phyloP scores from a whole-genome alignment of 1,140 invertebrate species.

The Drosophila equinoxialis region DNA sequence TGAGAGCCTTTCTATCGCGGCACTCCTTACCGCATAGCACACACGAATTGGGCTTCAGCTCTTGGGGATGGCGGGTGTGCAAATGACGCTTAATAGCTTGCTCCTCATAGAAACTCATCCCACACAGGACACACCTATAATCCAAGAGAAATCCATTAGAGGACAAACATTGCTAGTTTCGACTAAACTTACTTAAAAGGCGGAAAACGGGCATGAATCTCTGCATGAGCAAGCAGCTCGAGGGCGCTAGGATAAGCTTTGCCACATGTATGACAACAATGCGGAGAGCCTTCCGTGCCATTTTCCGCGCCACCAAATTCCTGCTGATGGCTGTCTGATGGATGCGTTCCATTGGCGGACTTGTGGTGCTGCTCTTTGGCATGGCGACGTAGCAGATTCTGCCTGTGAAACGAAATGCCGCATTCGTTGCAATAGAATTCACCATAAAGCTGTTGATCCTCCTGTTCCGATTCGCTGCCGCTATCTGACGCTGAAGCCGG shows the following conservation, averaged over 20 bases:
- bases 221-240: slow-evolving; percentile 89
- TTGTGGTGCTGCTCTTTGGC: slow-evolving; percentile 84
- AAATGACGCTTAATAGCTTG: slow-evolving; percentile 76
- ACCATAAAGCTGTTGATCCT: slow-evolving; percentile 85
- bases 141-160: neutral
- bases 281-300: slow-evolving; percentile 56
- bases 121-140: slow-evolving; percentile 78
- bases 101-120: slow-evolving; percentile 79
- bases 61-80: slow-evolving; percentile 65
- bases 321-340: neutral
- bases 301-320: slow-evolving; percentile 68
- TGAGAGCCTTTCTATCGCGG: slow-evolving; percentile 87
- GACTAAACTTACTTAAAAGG: slow-evolving; percentile 83
- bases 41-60: slow-evolving; percentile 83
- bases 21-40: slow-evolving; percentile 88
- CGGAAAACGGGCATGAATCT: slow-evolving; percentile 87
- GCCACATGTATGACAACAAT: slow-evolving; percentile 89
- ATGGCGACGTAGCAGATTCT: slow-evolving; percentile 89
- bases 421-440: slow-evolving; percentile 90
- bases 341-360: slow-evolving; percentile 19
- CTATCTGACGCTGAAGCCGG: slow-evolving; percentile 80
- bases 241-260: slow-evolving; percentile 89
- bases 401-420: slow-evolving; percentile 89
- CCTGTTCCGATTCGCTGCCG: slow-evolving; percentile 85
- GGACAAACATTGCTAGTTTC: neutral